A percentile compares a stretch with the other conserved stretches of the same genome.
Evolutionary conservation across 2,113 vertebrate genomes (phyloP).

Genomic region (Patagioenas fasciata): DNA sequence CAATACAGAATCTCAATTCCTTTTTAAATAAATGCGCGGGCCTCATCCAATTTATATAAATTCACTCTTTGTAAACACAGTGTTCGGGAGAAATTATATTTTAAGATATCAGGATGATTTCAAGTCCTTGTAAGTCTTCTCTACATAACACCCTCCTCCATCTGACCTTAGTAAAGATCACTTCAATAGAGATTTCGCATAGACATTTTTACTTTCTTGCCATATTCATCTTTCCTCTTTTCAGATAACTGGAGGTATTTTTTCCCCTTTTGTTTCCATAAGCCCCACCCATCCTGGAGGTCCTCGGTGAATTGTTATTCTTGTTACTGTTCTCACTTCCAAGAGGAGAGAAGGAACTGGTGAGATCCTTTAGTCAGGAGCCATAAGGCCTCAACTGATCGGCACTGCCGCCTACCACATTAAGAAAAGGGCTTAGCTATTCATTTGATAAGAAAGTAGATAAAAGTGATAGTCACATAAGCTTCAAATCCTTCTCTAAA

Average conservation of each 20-base stretch:
- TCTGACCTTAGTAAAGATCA: neutral
- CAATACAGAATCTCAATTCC: conserved; percentile 7
- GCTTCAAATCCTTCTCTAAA: neutral
- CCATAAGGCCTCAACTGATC: conserved; percentile 43
- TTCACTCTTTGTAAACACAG: neutral
- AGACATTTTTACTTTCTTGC: neutral
- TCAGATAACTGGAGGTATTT: neutral
- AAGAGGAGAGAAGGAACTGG: conserved; percentile 54
- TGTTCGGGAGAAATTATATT: conserved; percentile 7
- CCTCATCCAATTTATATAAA: neutral
- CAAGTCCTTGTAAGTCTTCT: neutral
- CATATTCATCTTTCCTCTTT: neutral
- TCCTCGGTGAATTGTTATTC: conserved; percentile 52
- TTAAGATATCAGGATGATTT: too few relatives aligned
- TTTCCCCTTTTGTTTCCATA: neutral
- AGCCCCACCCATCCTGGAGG: conserved; percentile 53
- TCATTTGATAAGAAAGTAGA: neutral
- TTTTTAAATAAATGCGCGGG: conserved; percentile 32
- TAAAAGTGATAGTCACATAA: neutral
- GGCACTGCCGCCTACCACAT: conserved; percentile 24
- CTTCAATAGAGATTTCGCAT: neutral
- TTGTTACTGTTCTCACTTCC: conserved; percentile 57
- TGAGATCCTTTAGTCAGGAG: conserved; percentile 41
- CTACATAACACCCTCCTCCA: neutral
- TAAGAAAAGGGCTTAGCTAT: conserved; percentile 43